Evolutionary conservation across 2,797 vertebrate species (phyloP).

Genomic region (Myotis vivesi): DNA sequence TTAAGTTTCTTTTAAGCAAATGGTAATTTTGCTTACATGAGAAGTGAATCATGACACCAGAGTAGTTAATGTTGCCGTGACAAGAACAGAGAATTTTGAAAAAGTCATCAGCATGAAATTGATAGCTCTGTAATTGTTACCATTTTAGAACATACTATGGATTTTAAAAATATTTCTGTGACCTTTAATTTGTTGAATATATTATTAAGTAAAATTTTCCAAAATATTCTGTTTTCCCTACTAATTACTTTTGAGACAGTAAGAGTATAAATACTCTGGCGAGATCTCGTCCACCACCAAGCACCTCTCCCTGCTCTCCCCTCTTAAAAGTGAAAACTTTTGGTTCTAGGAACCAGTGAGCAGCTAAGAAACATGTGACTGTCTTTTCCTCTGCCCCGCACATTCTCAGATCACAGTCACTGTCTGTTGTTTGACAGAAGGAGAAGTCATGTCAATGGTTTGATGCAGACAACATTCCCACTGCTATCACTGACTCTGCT

Average conservation of each 20-base stretch:
- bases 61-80: neutral
- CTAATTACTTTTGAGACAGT: neutral
- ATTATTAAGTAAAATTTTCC: neutral
- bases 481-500: neutral
- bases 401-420: too few relatives aligned
- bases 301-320: fast-evolving
- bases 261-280: neutral
- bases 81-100: neutral
- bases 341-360: neutral
- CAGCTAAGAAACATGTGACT: neutral
- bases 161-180: neutral
- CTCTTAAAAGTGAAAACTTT: neutral
- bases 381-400: neutral
- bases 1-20: neutral
- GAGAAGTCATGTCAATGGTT: neutral
- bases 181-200: neutral
- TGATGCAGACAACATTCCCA: too few relatives aligned
- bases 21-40: neutral
- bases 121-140: neutral
- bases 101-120: neutral
- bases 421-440: fast-evolving
- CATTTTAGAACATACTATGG: neutral
- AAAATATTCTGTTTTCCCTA: neutral
- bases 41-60: neutral
- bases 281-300: neutral